phyloP scores from a whole-genome alignment of 2,113 vertebrate genomes.

The Aegithalos caudatus region DNA sequence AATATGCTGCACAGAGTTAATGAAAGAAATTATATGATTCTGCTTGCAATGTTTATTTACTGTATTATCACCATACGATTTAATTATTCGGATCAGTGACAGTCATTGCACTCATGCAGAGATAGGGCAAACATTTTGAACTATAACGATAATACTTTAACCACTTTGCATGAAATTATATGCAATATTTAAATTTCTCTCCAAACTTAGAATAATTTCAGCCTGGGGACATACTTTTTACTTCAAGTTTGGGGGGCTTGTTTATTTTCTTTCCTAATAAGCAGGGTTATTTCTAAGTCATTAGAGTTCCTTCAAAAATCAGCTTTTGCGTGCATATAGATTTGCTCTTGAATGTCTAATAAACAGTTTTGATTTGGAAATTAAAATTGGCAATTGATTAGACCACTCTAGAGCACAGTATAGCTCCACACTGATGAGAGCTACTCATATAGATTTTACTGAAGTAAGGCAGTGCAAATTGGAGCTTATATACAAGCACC shows the following conservation, averaged over 20 bases:
- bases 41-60: constrained; percentile 10
- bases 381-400: neutral
- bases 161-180: neutral
- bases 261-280: neutral
- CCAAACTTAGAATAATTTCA: constrained; percentile 17
- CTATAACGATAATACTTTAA: neutral
- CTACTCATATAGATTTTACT: neutral
- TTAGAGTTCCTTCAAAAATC: neutral
- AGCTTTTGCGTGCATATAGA: neutral
- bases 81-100: constrained; percentile 9
- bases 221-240: neutral
- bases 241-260: neutral
- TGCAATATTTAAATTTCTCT: constrained; percentile 14
- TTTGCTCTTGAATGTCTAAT: neutral
- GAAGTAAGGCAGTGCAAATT: neutral
- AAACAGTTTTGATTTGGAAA: neutral
- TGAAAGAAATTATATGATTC: neutral
- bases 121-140: neutral
- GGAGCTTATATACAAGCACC: neutral
- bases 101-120: neutral
- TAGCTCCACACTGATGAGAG: neutral
- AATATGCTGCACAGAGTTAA: constrained; percentile 6
- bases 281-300: neutral
- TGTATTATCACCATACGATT: neutral
- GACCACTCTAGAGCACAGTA: neutral